Evolutionary conservation across 2,888 invertebrate genomes (phyloP), one percentile per base, ranked within the genome.

Genomic region (Xestia rhomboidea): DNA sequence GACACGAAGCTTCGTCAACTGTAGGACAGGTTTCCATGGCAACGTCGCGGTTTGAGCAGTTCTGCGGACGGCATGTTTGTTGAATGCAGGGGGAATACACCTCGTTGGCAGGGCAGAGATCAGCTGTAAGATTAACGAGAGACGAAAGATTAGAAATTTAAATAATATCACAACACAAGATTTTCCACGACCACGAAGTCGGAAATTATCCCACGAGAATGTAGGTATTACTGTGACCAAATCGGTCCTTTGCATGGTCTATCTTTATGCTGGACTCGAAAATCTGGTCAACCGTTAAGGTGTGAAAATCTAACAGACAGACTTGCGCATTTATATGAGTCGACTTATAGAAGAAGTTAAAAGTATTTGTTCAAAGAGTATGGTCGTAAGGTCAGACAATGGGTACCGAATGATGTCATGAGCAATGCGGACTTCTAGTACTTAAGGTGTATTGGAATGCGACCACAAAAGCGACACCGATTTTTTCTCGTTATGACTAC

Each of bases 81-180:
- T 88, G 81, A 0, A 69, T 67, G 73, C 86, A 87, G 2, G 78
- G 0, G 8, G 77, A 81, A 7, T 87, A 87, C 34, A 60, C 63
- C 24, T 86, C 87, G n/a, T 88, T 83, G 18, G 24, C 1, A 1
- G 84, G 81, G 30, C 91, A 92, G 21, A 85, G 75, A 3, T 60
- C 60, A 41, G 88, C 91, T 91, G 71, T 0, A 84, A 82, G 24
- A 15, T 34, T 18, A 57, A 51, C 7, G 0, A 24, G 1, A 77
- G 15, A 75, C 24, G 7, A 51, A 24, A 21, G 3, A 24, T 44
- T 24, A 15, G 0, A 21, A 0, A 46, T 21, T 38, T 13, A 1
- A 67, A 24, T 27, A 1, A 8, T 13, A 57, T 5, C 27, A 24
- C 34, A 15, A 30, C 3, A 10, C 10, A 30, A 30, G 60, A 10